phyloP scores from a whole-genome alignment of 2,113 vertebrate genomes.

The Eurystomus gularis region DNA sequence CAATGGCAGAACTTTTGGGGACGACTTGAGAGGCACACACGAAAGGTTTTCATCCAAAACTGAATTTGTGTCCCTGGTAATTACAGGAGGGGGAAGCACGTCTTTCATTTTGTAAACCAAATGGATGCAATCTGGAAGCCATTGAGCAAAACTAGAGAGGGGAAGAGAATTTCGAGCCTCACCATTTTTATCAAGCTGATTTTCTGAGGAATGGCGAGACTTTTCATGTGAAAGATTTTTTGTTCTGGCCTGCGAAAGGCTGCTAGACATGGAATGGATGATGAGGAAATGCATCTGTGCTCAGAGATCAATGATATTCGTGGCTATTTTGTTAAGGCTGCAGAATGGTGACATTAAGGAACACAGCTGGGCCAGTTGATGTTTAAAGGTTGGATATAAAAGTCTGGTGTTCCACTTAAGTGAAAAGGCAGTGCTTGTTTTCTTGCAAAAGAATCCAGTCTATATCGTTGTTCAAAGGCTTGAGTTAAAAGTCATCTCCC shows the following conservation, averaged over 20 bases:
- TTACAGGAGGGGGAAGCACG: not conserved
- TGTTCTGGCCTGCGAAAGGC: not conserved
- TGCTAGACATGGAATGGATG: not conserved
- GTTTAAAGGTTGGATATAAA: not conserved
- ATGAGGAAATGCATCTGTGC: not conserved
- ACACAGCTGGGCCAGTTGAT: not conserved
- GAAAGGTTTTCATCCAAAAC: not conserved
- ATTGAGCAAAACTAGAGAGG: not conserved
- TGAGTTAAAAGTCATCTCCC: not conserved
- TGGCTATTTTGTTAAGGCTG: not conserved
- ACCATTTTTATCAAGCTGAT: not conserved
- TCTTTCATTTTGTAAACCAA: not conserved
- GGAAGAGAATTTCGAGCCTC: not conserved
- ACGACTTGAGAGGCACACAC: not conserved
- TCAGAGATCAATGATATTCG: not conserved
- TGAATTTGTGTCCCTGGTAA: not conserved
- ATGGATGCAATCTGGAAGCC: slow-evolving; percentile 9
- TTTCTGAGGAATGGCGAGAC: not conserved
- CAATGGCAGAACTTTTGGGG: not conserved
- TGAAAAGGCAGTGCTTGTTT: not conserved
- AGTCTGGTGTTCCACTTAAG: not conserved
- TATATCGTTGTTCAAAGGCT: not conserved
- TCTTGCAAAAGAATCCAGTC: not conserved
- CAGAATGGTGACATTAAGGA: not conserved
- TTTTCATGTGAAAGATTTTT: not conserved